Base-by-base conservation (phyloP, 64 coral and sea anemone species). In the Stylophora pistillata region DNA sequence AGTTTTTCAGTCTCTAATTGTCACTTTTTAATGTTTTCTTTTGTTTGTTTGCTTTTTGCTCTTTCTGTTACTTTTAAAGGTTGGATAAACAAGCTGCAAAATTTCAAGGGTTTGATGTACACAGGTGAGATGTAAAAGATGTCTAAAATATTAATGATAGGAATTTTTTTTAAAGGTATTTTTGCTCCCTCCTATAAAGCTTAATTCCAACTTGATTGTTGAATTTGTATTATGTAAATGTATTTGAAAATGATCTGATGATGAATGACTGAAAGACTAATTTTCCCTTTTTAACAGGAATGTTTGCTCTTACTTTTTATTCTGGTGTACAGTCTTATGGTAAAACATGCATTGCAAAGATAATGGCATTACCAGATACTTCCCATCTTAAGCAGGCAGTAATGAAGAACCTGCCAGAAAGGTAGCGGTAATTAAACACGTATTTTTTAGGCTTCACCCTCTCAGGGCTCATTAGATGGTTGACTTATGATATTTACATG, bases 271-370 rank as follows among this genome's bases (percentile, higher is more conserved):
- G 37, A 78, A 16, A 41, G 2, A 52, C 10, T 28, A 69, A 30
- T 5, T 81, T 33, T 34, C 0, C 20, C n/a, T 41, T 77, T 71
- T 78, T 68, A 47, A 0, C 14, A 91, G 90, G 90, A 18, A 23
- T 86, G 12, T 91, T 91, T 86, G 82, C 54, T 33, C 23, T 86
- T 52, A 73, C 72, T 11, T 86, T 91, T 53, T 71, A 86, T 55
- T 54, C 74, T 33, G 90, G 90, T 34, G 75, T 91, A 34, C 63
- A 12, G n/a, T 91, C 90, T 23, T 91, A 91, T 64, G 37, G 53
- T 15, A 86, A 56, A 23, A 60, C 90, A 29, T 91, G 90, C 34
- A 74, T 91, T 56, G 90, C 77, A 14, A 91, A 91, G 72, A 91
- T 91, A 31, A 62, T 91, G 73, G 64, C 41, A 21, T 54, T 91